Conservation (phyloP, 2,888 invertebrate species). For the Xylota sylvarum region DNA sequence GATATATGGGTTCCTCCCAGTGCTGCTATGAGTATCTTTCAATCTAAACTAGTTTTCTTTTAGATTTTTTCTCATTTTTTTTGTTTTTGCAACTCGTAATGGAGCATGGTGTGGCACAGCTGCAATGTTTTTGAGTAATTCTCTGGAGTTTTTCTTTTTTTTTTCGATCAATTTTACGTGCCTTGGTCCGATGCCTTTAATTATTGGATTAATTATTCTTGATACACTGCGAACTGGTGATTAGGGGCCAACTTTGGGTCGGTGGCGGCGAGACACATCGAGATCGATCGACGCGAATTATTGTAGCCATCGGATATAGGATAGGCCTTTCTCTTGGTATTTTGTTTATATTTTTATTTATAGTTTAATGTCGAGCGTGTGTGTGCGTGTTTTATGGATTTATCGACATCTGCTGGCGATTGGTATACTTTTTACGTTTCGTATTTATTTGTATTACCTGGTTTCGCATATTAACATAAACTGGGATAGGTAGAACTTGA, state of each 20-base stretch:
- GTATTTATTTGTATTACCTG: background rate
- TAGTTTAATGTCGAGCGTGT: constrained; percentile 7
- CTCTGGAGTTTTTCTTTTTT: constrained; percentile 1
- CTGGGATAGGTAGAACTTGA: constrained; percentile 56
- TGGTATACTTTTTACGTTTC: background rate
- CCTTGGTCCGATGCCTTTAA: constrained; percentile 46
- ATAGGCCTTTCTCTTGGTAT: constrained; percentile 67
- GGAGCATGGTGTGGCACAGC: constrained; percentile 50
- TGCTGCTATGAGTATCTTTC: constrained; percentile 32
- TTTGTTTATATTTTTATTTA: constrained; percentile 24
- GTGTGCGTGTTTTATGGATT: constrained; percentile 6
- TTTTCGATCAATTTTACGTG: constrained; percentile 14
- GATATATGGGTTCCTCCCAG: constrained; percentile 43
- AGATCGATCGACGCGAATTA: constrained; percentile 37
- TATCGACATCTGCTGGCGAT: constrained; percentile 13
- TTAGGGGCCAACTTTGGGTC: constrained; percentile 37
- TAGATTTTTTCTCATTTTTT: constrained; percentile 8
- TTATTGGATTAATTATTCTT: constrained; percentile 68
- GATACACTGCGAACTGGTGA: constrained; percentile 50
- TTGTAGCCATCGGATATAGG: constrained; percentile 29
- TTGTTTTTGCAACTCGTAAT: constrained; percentile 17
- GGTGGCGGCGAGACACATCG: constrained; percentile 23
- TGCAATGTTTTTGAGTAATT: constrained; percentile 64
- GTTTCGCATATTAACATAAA: constrained; percentile 47
- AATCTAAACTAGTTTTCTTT: constrained; percentile 65